Evolutionary conservation across 2,113 vertebrate species (phyloP).

Genomic region (Panthera tigris): DNA sequence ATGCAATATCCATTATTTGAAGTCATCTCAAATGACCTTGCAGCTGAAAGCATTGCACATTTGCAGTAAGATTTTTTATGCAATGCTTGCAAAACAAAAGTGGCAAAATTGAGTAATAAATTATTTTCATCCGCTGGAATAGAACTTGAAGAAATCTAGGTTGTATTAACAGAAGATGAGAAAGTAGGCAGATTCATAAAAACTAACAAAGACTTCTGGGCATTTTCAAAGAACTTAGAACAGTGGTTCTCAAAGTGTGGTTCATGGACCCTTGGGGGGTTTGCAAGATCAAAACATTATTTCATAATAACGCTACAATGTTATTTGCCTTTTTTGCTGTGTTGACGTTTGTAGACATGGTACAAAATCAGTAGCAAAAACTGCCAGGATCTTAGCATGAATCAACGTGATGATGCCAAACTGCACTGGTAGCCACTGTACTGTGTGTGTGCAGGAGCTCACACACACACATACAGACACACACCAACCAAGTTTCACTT

Average conservation of each 20-base stretch:
- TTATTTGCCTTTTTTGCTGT: background rate
- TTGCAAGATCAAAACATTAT: conserved; percentile 12
- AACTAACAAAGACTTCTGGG: background rate
- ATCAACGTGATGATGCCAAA: background rate
- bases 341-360: background rate
- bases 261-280: background rate
- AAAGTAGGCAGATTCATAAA: conserved; percentile 18
- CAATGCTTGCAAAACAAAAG: conserved; percentile 32
- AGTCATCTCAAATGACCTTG: conserved; percentile 12
- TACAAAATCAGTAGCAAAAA: conserved; percentile 4
- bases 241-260: background rate
- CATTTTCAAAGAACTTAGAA: conserved; percentile 38
- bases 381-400: background rate
- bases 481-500: background rate
- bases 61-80: background rate
- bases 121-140: conserved; percentile 12
- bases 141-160: conserved; percentile 8
- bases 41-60: background rate
- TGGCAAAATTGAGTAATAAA: background rate
- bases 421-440: background rate
- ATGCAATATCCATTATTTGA: background rate
- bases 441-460: background rate
- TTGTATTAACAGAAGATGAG: background rate
- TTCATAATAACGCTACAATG: background rate
- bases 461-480: background rate